These are phyloP conservation scores for Leptinotarsa undecemlineata DNA, from an alignment of 1,140 invertebrate species.

Conservation along the genomic window DNA sequence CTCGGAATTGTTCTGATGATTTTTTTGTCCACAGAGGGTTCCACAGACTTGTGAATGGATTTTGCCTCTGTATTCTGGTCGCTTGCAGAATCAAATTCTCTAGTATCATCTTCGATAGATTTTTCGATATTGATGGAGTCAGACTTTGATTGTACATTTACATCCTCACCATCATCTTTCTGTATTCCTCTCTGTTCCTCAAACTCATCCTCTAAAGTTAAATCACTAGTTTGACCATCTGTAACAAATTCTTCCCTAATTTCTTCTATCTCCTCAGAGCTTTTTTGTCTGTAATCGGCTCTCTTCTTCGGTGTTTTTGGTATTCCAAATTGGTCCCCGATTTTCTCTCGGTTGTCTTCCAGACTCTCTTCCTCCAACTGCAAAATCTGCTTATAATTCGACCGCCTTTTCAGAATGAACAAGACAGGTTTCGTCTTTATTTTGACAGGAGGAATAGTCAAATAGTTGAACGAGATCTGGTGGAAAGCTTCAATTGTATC, in stretches of 20 bases:
- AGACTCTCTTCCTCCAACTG: slow-evolving; percentile 25
- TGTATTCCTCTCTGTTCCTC: not conserved
- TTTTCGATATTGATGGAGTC: too few relatives aligned
- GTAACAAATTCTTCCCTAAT: not conserved
- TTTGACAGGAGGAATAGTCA: slow-evolving; percentile 73
- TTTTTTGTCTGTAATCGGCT: not conserved
- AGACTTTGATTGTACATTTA: too few relatives aligned
- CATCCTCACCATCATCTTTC: not conserved
- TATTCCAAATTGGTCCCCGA: not conserved
- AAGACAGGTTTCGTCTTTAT: slow-evolving; percentile 80
- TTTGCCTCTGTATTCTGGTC: not conserved
- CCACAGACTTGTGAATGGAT: not conserved
- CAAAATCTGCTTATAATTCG: slow-evolving; percentile 49
- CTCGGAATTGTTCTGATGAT: not conserved
- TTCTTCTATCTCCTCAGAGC: not conserved
- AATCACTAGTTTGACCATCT: too few relatives aligned
- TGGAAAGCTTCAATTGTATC: slow-evolving; percentile 81
- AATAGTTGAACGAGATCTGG: slow-evolving; percentile 78
- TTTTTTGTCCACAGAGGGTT: not conserved
- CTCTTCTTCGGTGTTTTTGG: not conserved
- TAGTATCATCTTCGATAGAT: too few relatives aligned
- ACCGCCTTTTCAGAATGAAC: slow-evolving; percentile 71
- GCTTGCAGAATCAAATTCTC: too few relatives aligned
- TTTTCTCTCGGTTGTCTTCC: slow-evolving; percentile 6
- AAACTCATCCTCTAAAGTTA: not conserved